phyloP scores from a whole-genome alignment of 2,888 invertebrate genomes.

The Drosophila conformis region DNA sequence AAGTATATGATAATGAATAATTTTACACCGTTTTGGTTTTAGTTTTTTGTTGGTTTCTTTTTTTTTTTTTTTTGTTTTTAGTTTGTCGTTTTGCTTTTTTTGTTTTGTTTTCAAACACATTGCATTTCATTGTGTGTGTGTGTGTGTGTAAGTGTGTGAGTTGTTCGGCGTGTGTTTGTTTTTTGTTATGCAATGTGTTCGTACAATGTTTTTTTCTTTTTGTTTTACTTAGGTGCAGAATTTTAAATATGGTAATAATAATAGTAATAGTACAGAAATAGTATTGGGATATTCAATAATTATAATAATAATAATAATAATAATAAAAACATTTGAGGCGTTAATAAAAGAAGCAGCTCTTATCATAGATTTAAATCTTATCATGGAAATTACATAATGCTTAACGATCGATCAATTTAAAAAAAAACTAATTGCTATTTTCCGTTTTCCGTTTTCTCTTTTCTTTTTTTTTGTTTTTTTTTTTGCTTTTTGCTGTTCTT shows the following conservation, averaged over 20 bases:
- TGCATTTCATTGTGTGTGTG: conserved; percentile 11
- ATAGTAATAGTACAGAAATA: conserved; percentile 50
- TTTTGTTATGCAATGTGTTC: conserved; percentile 49
- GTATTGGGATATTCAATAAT: conserved; percentile 45
- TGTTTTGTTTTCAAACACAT: conserved; percentile 58
- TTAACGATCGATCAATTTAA: conserved; percentile 24
- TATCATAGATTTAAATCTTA: conserved; percentile 32
- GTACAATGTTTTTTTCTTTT: conserved; percentile 42
- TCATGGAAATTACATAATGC: conserved; percentile 49
- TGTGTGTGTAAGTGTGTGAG: neutral
- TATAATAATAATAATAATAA: conserved; percentile 45
- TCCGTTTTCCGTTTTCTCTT: neutral
- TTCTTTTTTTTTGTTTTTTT: conserved; percentile 4
- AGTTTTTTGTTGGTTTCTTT: conserved; percentile 44
- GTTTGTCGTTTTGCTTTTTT: conserved; percentile 38
- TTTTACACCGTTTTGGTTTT: conserved; percentile 54
- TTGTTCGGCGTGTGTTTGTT: neutral
- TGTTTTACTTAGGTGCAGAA: conserved; percentile 39
- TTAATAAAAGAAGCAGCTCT: conserved; percentile 52
- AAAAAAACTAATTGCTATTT: conserved; percentile 20
- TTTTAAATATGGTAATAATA: conserved; percentile 52
- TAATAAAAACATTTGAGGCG: conserved; percentile 61
- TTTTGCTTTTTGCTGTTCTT: conserved; percentile 1
- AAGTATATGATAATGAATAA: conserved; percentile 51
- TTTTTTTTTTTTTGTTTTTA: conserved; percentile 36